Evolutionary conservation across 2,888 invertebrate species (phyloP), one percentile per base, ranked within the genome.

Genomic region (Alitta virens): DNA sequence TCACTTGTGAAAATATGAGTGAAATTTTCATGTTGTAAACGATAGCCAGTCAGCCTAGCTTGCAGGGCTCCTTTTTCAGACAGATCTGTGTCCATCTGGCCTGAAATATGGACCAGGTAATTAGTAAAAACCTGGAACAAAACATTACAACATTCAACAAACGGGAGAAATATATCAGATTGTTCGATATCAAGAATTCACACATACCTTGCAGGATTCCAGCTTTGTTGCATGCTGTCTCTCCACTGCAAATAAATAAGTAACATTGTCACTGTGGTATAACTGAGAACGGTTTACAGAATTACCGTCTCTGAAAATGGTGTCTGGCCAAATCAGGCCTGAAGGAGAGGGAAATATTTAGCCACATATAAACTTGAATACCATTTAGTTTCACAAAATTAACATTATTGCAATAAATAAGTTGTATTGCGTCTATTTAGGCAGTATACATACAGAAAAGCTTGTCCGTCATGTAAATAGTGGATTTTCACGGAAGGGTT

Each of bases 1-100:
- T 79, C 78, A 65, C 79, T 79, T 38, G 74, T 65, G 61, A 74
- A 78, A 33, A 75, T 70, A 61, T 78, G 77, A 21, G 77, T 75
- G 63, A 76, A 79, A 21, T 63, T 56, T 26, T 77, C 76, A 67
- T 74, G 66, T 62, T 75, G 69, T 12, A 78, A 69, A 23, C 77
- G 61, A 5, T 59, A 50, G n/a, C 71, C 77, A 14, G 71, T 72
- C 43, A 77, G 69, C 50, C 68, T 58, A 0, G 77, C 77, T 62
- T 79, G 79, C 49, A 67, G 62, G 16, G 69, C 62, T 21, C 79
- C 79, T n/a, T 69, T 66, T 16, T 68, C 66, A 26, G 78, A 77
- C 56, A 79, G 63, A 0, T 73, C 71, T 33, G 74, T 70, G 63
- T 79, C 75, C 27, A 64, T 65, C 59, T 78, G 76, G 43, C 78